Evolutionary conservation across 37 sponge, comb jelly and placozoan genomes (phyloP), one percentile per base, ranked within the genome.

Genomic region (Chondrilla cf. caribensis): DNA sequence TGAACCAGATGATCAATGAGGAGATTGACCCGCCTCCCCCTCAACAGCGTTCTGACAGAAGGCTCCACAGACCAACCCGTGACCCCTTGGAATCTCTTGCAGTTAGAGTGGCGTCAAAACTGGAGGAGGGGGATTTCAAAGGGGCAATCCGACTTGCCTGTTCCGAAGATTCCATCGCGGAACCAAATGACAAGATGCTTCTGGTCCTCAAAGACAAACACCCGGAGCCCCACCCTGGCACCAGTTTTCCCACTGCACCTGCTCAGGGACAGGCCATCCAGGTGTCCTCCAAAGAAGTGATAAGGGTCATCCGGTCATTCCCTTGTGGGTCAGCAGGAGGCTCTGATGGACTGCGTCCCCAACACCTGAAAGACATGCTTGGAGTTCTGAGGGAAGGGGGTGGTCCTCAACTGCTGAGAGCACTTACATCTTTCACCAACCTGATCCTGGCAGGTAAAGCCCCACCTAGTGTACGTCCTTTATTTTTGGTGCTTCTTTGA

Each of bases 1-100:
- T 81, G 15, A 81, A 81, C 68, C 67, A 81, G 47, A 33, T 19
- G 44, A 58, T 81, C 2, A 40, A 43, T 19, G 66, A 65, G 26
- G 81, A 81, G 64, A 39, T 35, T 21, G 81, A 81, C 43, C 65
- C 66, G 19, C 3, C 19, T 21, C n/a, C 26, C 22, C 28, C 66
- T 26, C 66, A n/a, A 22, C 66, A 64, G 66, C 14, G 66, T 15
- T 64, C 66, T 24, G 66, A 24, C 66, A 64, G 22, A 26, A 18
- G 22, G 66, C 26, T 18, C 66, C 66, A 22, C 26, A 64, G 66
- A 64, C 66, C 18, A 64, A 7, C 66, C 66, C 66, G 17, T 11
- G 57, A 55, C 57, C 57, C 57, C 57, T 17, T 55, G 57, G 57
- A 55, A 17, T 19, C 57, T 17, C 57, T 55, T 55, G 57, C 57